Evolutionary conservation across 2,888 invertebrate species (phyloP).

Genomic region (Spialia ferax): DNA sequence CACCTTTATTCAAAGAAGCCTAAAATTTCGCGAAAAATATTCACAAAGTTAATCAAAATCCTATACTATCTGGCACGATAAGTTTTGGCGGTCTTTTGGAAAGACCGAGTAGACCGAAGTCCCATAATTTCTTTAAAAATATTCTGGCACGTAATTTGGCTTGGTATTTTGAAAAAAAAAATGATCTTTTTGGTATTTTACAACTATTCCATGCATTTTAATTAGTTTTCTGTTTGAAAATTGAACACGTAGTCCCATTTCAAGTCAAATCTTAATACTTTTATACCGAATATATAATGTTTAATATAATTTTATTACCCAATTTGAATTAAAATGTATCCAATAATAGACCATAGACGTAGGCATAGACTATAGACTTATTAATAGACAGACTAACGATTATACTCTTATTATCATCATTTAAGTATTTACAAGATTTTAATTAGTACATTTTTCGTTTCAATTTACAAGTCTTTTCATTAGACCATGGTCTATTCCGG

Average conservation of each 20-base stretch:
- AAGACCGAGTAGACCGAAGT: neutral
- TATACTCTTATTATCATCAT: no score
- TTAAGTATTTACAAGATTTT: no score
- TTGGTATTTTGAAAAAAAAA: neutral
- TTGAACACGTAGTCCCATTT: no score
- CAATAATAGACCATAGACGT: no score
- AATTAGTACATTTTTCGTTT: no score
- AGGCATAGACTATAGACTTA: no score
- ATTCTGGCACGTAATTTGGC: slow-evolving; percentile 3
- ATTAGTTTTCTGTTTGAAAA: no score
- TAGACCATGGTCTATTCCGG: slow-evolving; percentile 37
- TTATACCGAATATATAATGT: no score
- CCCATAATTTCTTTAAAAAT: neutral
- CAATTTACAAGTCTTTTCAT: slow-evolving; percentile 38
- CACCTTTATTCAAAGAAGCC: no score
- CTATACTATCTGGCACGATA: slow-evolving; percentile 10
- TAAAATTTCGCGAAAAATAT: neutral
- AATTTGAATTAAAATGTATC: no score
- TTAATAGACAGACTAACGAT: neutral
- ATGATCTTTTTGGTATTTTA: neutral
- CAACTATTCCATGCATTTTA: neutral
- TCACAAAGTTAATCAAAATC: neutral
- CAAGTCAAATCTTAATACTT: no score
- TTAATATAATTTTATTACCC: no score
- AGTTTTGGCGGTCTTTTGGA: slow-evolving; percentile 4